phyloP scores from a whole-genome alignment of 1,140 invertebrate genomes.

The Zaprionus nigranus region DNA sequence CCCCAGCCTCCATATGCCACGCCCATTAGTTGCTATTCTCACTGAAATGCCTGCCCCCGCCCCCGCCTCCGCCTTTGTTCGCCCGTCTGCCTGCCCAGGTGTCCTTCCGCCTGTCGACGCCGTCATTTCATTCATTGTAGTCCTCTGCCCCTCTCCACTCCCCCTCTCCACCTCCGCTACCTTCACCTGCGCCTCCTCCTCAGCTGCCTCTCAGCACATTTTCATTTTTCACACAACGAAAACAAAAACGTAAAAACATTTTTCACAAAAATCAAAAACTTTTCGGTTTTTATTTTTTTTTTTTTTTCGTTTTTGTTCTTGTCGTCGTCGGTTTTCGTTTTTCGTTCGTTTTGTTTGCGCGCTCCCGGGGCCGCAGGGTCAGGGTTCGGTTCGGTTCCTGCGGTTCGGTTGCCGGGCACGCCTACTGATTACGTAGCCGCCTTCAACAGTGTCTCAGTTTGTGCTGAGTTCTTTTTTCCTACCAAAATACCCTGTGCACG shows the following conservation, averaged over 20 bases:
- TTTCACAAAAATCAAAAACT: slow-evolving; percentile 74
- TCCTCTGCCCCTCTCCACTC: not conserved
- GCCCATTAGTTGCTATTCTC: not conserved
- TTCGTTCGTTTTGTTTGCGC: slow-evolving; percentile 32
- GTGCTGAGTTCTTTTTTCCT: not conserved
- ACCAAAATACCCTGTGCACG: slow-evolving; percentile 10
- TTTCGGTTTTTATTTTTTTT: slow-evolving; percentile 33
- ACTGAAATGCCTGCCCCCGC: not conserved
- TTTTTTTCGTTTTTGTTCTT: not conserved
- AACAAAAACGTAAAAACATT: slow-evolving; percentile 55
- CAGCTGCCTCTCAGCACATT: slow-evolving; percentile 25
- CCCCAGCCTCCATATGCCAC: not conserved
- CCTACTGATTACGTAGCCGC: slow-evolving; percentile 14
- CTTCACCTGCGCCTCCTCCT: not conserved
- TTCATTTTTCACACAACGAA: slow-evolving; percentile 58
- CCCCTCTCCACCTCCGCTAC: too few species aligned
- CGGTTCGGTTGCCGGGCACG: slow-evolving; percentile 21
- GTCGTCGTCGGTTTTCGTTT: slow-evolving; percentile 10
- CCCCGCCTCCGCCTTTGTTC: too few species aligned
- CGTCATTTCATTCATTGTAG: slow-evolving; percentile 41
- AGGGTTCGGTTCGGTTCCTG: not conserved
- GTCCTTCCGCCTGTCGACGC: slow-evolving; percentile 20
- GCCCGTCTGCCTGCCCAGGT: not conserved
- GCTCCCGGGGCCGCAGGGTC: not conserved
- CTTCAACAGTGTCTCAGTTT: slow-evolving; percentile 27